A percentile compares a stretch with the other conserved stretches of the same genome.
These are phyloP conservation scores for Agriopis marginaria DNA, from an alignment of 2,888 invertebrate genomes.

Conservation along the genomic window DNA sequence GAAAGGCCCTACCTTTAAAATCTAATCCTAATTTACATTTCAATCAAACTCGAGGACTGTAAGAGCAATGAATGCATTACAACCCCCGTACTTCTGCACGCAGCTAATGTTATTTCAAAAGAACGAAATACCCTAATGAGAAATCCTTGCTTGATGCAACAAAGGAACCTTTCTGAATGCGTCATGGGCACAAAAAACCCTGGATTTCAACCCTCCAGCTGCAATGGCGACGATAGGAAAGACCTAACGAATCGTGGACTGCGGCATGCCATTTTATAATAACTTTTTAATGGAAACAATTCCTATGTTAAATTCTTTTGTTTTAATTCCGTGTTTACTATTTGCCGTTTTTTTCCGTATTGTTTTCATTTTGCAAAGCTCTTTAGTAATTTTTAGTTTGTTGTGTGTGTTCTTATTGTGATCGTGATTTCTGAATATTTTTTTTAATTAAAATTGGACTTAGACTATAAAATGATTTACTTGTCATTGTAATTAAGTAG, in stretches of 20 bases:
- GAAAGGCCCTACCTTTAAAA: conserved; percentile 16
- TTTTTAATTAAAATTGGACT: too few species aligned
- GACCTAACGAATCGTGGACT: conserved; percentile 62
- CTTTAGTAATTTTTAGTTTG: conserved; percentile 23
- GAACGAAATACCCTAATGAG: conserved; percentile 78
- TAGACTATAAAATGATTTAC: too few species aligned
- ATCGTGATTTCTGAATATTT: too few species aligned
- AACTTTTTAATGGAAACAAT: conserved; percentile 58
- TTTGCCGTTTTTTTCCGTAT: conserved; percentile 53
- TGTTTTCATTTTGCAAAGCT: conserved; percentile 47
- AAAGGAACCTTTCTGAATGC: conserved; percentile 77
- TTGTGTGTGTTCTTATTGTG: not conserved
- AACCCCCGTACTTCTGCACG: conserved; percentile 55
- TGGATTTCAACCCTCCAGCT: conserved; percentile 61
- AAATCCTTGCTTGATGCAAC: conserved; percentile 71
- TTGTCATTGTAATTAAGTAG: not conserved
- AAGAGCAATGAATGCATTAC: conserved; percentile 64
- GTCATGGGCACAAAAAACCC: conserved; percentile 72
- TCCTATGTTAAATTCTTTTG: conserved; percentile 55
- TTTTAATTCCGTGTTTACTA: conserved; percentile 62
- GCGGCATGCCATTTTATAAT: conserved; percentile 62
- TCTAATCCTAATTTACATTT: conserved; percentile 48
- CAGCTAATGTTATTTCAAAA: conserved; percentile 77
- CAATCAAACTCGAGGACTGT: conserved; percentile 54
- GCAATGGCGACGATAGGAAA: conserved; percentile 61